These are phyloP conservation scores for Ophion obscuratus DNA, from an alignment of 2,888 invertebrate species.

Conservation along the genomic window DNA sequence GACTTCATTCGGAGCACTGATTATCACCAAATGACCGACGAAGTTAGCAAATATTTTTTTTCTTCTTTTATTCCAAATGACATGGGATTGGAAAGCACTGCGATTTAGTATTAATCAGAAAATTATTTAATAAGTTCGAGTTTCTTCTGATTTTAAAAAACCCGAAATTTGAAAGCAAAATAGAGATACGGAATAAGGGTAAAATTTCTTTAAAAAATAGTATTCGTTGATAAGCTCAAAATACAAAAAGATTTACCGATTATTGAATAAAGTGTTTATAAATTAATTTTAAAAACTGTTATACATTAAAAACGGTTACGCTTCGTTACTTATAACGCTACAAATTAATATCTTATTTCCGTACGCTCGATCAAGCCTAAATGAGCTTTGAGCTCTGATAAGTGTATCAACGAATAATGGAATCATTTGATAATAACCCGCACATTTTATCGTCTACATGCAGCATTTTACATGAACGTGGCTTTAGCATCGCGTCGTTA, in stretches of 20 bases:
- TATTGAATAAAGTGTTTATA: not conserved
- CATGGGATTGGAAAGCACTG: not conserved
- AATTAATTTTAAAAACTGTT: not conserved
- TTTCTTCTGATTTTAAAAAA: not conserved
- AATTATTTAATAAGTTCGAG: not conserved
- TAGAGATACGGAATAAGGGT: not conserved
- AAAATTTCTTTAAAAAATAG: not conserved
- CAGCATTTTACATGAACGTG: not conserved
- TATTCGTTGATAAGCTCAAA: not conserved
- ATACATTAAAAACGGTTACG: not conserved
- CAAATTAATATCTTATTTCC: not conserved
- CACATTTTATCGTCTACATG: not conserved
- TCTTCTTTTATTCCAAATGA: not conserved
- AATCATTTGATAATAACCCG: not conserved
- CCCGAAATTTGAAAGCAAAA: not conserved
- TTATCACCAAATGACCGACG: not conserved
- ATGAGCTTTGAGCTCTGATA: conserved; percentile 1
- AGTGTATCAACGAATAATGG: not conserved
- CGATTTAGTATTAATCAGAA: not conserved
- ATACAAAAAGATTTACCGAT: not conserved
- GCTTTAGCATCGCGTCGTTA: not conserved
- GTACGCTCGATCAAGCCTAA: not conserved
- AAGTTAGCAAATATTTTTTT: not conserved
- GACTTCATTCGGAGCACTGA: not conserved
- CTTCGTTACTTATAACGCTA: too few species aligned